phyloP scores from a whole-genome alignment of 2,797 vertebrate genomes.

The Enoplosus armatus region DNA sequence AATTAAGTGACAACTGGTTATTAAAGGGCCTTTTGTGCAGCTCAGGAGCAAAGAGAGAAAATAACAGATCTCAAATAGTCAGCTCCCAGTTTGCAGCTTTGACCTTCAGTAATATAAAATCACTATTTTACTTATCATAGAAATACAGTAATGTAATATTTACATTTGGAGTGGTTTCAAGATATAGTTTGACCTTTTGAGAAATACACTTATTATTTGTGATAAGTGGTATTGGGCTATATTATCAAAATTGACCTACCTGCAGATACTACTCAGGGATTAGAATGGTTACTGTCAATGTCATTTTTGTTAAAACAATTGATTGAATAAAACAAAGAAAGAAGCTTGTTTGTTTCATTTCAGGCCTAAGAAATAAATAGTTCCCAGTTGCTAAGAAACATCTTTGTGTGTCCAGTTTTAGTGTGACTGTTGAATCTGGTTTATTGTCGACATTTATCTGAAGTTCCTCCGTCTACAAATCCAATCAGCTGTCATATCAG shows the following conservation, averaged over 20 bases:
- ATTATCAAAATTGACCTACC: too few relatives aligned
- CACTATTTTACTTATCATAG: too few relatives aligned
- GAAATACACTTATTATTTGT: too few relatives aligned
- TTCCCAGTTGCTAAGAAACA: conserved; percentile 38
- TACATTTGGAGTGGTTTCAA: too few relatives aligned
- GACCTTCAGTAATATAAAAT: too few relatives aligned
- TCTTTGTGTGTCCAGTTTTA: conserved; percentile 23
- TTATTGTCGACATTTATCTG: conserved; percentile 9
- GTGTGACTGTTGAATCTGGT: conserved; percentile 4
- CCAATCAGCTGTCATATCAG: conserved; percentile 26
- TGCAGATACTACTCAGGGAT: not conserved
- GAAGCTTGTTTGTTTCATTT: not conserved
- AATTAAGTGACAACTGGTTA: conserved; percentile 57
- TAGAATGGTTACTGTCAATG: too few relatives aligned
- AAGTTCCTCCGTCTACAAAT: not conserved
- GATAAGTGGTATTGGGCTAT: too few relatives aligned
- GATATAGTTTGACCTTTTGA: too few relatives aligned
- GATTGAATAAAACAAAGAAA: too few relatives aligned
- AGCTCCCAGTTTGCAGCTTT: too few relatives aligned
- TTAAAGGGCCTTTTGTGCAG: conserved; percentile 37
- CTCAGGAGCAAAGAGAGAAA: conserved; percentile 38
- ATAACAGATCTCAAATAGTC: not conserved
- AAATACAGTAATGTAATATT: too few relatives aligned
- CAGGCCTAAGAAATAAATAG: not conserved
- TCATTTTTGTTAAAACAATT: too few relatives aligned